Evolutionary conservation across 2,113 vertebrate species (phyloP), one percentile per base, ranked within the genome.

Genomic region (Ochotona curzoniae): DNA sequence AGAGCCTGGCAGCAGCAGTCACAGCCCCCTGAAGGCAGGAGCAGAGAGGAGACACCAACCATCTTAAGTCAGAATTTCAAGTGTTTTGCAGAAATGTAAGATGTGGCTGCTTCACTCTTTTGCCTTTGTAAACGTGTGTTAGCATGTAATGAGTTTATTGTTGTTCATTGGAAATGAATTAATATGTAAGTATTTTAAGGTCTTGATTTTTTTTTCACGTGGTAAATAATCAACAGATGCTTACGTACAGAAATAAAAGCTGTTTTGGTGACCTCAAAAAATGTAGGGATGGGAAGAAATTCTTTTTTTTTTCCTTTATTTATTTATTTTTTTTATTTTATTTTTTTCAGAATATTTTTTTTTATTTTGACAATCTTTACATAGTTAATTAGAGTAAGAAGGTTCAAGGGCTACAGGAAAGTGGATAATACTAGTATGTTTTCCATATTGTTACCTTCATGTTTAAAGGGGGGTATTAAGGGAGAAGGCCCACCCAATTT

Each of bases 141-240:
- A 81, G 49, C 0, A 38, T 76, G 10, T 66, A 76, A 32, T 85
- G 30, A 7, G 21, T 66, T 91, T 87, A 20, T 89, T 87, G 35
- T 51, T 87, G 38, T 44, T 44, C 38, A 44, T 44, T 89, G 70
- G 79, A 95, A 86, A 66, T 70, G n/a, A 96, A 51, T 84, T 74
- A 64, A 44, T 86, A 60, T 8, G 57, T 64, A 66, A 89, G 66
- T 96, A 64, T 91, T 81, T 92, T 93, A 61, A 87, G n/a, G 30
- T 81, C 69, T 38, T 66, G 64, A n/a, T 61, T 88, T 83, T 85
- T 69, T 92, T 90, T 90, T 90, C 83, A 38, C 30, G 54, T 86
- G 38, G 67, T 87, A 78, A 83, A 69, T 82, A 44, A 47, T 80
- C 23, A 94, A 1, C 61, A 92, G 30, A 64, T 89, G 49, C 60